These are phyloP conservation scores for Apus apus DNA, from an alignment of 2,113 vertebrate genomes.

Conservation along the genomic window DNA sequence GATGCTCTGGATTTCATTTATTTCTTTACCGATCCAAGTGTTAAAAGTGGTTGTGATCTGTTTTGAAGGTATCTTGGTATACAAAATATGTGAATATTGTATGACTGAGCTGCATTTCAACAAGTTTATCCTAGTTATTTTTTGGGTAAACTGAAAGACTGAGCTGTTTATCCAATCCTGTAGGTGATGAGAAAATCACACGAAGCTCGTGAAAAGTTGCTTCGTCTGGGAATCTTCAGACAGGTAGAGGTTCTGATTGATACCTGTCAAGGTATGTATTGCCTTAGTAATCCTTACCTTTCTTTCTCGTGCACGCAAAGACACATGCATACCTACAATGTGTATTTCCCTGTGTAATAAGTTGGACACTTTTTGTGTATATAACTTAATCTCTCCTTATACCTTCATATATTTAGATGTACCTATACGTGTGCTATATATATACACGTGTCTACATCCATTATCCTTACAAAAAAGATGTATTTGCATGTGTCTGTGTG, in stretches of 20 bases:
- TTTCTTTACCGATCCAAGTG: neutral
- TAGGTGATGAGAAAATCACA: slow-evolving; percentile 95
- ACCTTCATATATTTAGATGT: neutral
- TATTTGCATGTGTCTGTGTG: neutral
- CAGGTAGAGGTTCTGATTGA: slow-evolving; percentile 97
- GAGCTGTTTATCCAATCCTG: neutral
- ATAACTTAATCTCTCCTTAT: neutral
- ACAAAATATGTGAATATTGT: neutral
- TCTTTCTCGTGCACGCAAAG: neutral
- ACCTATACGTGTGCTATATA: fast-evolving
- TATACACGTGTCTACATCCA: neutral
- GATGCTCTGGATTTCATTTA: neutral
- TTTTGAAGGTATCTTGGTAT: neutral
- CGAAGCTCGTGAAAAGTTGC: slow-evolving; percentile 88
- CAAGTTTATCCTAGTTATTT: neutral
- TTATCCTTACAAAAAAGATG: neutral
- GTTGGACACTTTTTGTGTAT: neutral
- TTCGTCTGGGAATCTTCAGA: slow-evolving; percentile 91
- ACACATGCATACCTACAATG: neutral
- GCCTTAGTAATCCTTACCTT: neutral
- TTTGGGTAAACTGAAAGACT: neutral
- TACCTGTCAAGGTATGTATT: slow-evolving; percentile 84
- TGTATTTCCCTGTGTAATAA: neutral
- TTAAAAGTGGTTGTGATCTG: neutral
- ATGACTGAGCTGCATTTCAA: neutral